Evolutionary conservation across 2,888 invertebrate genomes (phyloP).

Genomic region (Tolmerus cingulatus): DNA sequence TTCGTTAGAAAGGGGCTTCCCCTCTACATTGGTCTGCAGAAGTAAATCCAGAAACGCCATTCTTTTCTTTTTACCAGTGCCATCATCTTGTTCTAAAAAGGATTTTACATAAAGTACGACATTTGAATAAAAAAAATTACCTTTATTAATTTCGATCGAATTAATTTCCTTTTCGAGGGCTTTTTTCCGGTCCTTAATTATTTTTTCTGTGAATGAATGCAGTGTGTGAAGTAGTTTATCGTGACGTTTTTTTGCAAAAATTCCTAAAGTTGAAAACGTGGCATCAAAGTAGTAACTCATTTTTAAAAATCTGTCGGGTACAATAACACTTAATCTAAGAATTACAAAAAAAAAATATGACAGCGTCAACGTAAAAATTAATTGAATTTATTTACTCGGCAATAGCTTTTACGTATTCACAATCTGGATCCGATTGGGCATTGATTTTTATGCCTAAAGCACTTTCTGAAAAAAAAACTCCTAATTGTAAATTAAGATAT

Average conservation of each 20-base stretch:
- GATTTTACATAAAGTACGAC: too few relatives aligned
- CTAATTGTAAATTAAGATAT: not conserved
- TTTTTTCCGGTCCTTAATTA: conserved; percentile 56
- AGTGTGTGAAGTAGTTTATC: conserved; percentile 53
- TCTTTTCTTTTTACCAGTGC: conserved; percentile 64
- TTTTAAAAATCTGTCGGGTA: conserved; percentile 55
- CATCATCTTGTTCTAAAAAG: not conserved
- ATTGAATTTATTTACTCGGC: conserved; percentile 65
- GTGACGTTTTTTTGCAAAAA: conserved; percentile 50
- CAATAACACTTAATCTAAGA: conserved; percentile 48
- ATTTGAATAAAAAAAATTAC: not conserved
- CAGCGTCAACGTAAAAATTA: not conserved
- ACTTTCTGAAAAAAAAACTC: not conserved
- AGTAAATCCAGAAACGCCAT: conserved; percentile 71
- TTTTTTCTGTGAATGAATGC: conserved; percentile 57
- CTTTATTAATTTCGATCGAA: not conserved
- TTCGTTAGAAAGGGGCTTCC: conserved; percentile 65
- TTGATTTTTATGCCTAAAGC: conserved; percentile 56
- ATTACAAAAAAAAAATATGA: not conserved
- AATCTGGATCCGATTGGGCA: conserved; percentile 69
- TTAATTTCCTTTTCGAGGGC: conserved; percentile 49
- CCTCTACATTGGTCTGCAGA: conserved; percentile 66
- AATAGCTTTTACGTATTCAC: conserved; percentile 75
- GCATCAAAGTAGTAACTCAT: conserved; percentile 36
- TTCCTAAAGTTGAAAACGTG: conserved; percentile 54